These are phyloP conservation scores for Aldrovandia affinis DNA, from an alignment of 2,797 vertebrate genomes.

Conservation along the genomic window DNA sequence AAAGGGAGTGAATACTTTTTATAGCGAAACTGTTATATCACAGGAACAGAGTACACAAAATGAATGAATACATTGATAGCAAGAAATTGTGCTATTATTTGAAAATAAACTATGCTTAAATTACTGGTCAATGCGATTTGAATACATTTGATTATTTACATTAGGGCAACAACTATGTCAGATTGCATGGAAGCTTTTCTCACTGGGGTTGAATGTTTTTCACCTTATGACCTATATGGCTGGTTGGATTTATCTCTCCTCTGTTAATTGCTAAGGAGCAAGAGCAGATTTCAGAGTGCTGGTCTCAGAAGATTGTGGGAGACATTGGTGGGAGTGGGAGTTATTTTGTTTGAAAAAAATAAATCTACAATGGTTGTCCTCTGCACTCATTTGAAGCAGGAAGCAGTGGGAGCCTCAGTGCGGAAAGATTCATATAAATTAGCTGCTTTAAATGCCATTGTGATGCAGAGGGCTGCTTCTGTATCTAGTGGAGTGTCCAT, in stretches of 20 bases:
- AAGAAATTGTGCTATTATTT: background rate
- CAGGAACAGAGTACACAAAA: background rate
- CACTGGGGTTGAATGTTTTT: background rate
- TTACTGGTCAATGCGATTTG: background rate
- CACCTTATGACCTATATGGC: background rate
- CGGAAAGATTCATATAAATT: too few relatives aligned
- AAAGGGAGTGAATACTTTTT: too few relatives aligned
- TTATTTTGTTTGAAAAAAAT: background rate
- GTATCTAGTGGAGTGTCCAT: too few relatives aligned
- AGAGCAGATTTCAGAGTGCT: background rate
- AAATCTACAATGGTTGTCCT: background rate
- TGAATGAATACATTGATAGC: background rate
- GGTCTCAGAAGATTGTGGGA: background rate
- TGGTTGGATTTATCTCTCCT: background rate
- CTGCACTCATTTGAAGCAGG: background rate
- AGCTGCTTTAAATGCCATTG: too few relatives aligned
- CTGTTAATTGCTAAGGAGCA: background rate
- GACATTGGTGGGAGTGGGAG: background rate
- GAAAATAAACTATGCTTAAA: background rate
- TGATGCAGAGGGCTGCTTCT: too few relatives aligned
- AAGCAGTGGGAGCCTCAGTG: background rate
- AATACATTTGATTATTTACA: background rate
- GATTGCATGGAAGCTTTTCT: background rate
- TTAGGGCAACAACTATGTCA: background rate
- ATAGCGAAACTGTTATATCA: background rate